Evolutionary conservation across 1,140 invertebrate species (phyloP).

Genomic region (Campoletis sonorensis): DNA sequence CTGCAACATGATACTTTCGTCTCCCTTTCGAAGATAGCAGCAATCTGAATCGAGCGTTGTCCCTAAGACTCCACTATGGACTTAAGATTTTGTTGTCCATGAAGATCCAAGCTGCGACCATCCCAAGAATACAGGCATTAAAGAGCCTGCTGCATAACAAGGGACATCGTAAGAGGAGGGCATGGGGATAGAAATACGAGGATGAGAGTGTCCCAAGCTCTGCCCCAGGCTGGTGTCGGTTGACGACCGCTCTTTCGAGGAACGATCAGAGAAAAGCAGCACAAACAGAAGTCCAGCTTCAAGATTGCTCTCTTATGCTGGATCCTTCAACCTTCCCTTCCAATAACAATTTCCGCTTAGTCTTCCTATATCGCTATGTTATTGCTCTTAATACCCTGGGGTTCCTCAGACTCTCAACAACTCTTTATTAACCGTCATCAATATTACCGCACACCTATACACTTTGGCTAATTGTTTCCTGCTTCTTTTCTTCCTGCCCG

Average conservation of each 20-base stretch:
- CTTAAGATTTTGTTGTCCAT: too few species aligned
- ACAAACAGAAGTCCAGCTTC: slow-evolving; percentile 4
- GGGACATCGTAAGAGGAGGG: too few species aligned
- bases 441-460: neutral
- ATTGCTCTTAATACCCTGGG: neutral
- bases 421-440: slow-evolving; percentile 13
- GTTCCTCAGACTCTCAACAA: neutral
- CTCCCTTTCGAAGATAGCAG: too few species aligned
- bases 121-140: too few species aligned
- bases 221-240: slow-evolving; percentile 8
- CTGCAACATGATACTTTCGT: too few species aligned
- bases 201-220: neutral
- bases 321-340: slow-evolving; percentile 9
- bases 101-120: too few species aligned
- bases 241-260: slow-evolving; percentile 10
- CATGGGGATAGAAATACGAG: neutral
- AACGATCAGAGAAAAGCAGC: slow-evolving; percentile 6
- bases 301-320: neutral
- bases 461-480: slow-evolving; percentile 43
- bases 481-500: slow-evolving; percentile 28
- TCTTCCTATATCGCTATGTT: neutral
- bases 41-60: too few species aligned
- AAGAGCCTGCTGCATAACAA: too few species aligned
- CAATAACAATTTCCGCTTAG: slow-evolving; percentile 39
- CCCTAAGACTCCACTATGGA: too few species aligned